Conservation (phyloP, 2,797 vertebrate genomes). For the Danio albolineatus region DNA sequence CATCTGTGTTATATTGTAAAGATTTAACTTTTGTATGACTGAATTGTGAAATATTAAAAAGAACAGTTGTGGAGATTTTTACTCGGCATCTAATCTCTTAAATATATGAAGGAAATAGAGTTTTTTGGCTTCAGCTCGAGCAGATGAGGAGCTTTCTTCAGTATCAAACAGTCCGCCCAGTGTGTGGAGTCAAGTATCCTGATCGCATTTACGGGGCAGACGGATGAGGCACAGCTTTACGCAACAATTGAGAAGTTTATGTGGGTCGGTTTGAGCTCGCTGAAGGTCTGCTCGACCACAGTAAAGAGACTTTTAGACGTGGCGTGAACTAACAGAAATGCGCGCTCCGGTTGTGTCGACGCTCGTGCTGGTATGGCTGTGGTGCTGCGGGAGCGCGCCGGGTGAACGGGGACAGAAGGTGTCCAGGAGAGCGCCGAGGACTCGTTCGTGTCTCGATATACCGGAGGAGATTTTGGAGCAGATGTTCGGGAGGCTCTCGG, state of each 20-base stretch:
- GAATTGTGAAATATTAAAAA: constrained; percentile 1
- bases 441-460: constrained; percentile 84
- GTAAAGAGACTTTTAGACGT: constrained; percentile 42
- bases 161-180: constrained; percentile 28
- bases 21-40: neutral
- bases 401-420: constrained; percentile 68
- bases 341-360: constrained; percentile 60
- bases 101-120: neutral
- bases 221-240: neutral
- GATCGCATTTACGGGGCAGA: constrained; percentile 8
- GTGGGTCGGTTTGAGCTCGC: neutral
- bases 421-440: constrained; percentile 73
- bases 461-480: constrained; percentile 94
- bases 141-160: neutral
- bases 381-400: constrained; percentile 50
- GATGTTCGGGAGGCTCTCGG: constrained; percentile 90
- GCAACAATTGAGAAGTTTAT: constrained; percentile 34
- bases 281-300: neutral
- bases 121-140: neutral
- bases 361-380: constrained; percentile 61
- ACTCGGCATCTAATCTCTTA: neutral
- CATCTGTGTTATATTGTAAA: neutral
- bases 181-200: constrained; percentile 8
- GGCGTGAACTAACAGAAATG: constrained; percentile 57
- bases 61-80: neutral